A percentile compares a stretch with the other conserved stretches of the same genome.
These are phyloP conservation scores for Malacoraja senta DNA, from an alignment of 2,797 vertebrate species.

Conservation along the genomic window DNA sequence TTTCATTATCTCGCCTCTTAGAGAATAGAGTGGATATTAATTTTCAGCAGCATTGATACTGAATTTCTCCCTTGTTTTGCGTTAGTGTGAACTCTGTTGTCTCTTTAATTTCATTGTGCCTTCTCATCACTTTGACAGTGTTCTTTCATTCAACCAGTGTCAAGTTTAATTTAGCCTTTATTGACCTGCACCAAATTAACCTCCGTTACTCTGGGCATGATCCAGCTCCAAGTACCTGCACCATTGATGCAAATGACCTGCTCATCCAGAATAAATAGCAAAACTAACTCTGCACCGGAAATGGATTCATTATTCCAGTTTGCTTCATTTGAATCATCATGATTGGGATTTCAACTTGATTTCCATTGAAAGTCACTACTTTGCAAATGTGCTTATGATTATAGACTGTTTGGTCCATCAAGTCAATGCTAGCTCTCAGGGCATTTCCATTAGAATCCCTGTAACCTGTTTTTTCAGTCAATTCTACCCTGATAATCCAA, in stretches of 20 bases:
- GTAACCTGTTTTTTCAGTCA: too few species aligned
- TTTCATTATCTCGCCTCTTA: slow-evolving; percentile 30
- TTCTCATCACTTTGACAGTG: not conserved
- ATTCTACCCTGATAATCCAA: too few species aligned
- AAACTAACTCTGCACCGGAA: not conserved
- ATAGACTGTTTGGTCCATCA: too few species aligned
- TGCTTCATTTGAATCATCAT: not conserved
- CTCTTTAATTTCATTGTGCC: not conserved
- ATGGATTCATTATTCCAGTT: not conserved
- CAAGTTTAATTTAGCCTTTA: not conserved
- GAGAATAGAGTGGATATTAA: slow-evolving; percentile 27
- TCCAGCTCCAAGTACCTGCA: not conserved
- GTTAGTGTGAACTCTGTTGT: not conserved
- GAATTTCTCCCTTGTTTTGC: slow-evolving; percentile 19
- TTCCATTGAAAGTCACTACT: not conserved
- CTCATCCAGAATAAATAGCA: not conserved
- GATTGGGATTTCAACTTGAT: slow-evolving; percentile 11
- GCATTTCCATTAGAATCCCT: too few species aligned
- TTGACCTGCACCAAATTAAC: not conserved
- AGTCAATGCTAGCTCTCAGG: too few species aligned
- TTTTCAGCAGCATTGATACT: slow-evolving; percentile 28
- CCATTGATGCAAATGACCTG: not conserved
- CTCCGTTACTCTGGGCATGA: not conserved
- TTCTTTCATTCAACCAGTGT: slow-evolving; percentile 19
- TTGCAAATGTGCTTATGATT: too few species aligned